Evolutionary conservation across 2,113 vertebrate genomes (phyloP).

Genomic region (Chelonoidis abingdonii): DNA sequence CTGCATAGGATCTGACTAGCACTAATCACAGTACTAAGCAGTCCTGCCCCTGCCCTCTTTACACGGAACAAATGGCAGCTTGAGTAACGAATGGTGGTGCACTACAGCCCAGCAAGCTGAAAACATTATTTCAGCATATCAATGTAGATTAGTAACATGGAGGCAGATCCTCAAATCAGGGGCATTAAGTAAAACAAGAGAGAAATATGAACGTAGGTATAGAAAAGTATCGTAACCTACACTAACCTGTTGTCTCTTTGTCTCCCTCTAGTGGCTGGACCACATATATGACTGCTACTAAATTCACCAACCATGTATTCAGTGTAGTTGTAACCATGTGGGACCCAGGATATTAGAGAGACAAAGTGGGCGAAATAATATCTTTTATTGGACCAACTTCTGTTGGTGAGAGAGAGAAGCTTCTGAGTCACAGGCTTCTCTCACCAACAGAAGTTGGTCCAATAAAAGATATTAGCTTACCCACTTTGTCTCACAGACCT

Average conservation of each 20-base stretch:
- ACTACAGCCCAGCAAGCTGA: background rate
- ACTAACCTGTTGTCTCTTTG: accelerated
- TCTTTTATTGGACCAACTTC: background rate
- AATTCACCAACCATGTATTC: too few species aligned
- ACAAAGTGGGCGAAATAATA: background rate
- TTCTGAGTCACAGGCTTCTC: background rate
- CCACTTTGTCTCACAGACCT: background rate
- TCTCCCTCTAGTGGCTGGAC: background rate
- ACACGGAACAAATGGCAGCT: background rate
- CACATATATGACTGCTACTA: accelerated
- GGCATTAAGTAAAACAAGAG: accelerated
- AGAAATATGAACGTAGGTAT: background rate
- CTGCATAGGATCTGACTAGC: background rate
- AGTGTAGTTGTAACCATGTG: background rate
- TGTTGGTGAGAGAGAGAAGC: background rate
- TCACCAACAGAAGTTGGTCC: background rate
- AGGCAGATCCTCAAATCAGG: background rate
- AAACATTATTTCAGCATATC: accelerated
- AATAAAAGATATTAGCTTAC: background rate
- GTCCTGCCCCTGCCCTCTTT: background rate
- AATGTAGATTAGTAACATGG: accelerated
- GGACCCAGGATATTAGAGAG: background rate
- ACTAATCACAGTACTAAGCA: background rate
- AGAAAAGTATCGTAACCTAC: background rate
- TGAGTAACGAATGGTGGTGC: accelerated